Evolutionary conservation across 1,140 invertebrate species (phyloP), one percentile per base, ranked within the genome.

Genomic region (Aphaenogaster ashmeadi): DNA sequence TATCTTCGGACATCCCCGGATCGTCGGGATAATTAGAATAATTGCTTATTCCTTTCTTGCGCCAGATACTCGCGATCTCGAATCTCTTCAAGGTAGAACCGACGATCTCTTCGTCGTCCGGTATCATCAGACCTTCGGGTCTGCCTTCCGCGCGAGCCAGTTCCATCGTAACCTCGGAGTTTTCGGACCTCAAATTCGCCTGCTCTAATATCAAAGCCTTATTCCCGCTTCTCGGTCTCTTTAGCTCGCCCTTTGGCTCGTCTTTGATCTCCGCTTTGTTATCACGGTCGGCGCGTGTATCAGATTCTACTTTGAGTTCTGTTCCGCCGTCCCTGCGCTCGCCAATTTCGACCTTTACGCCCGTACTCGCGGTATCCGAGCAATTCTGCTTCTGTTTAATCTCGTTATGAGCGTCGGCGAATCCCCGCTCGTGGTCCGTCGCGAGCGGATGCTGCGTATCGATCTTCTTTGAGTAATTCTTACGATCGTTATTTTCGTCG

Each of bases 151-250:
- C 33, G 2, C 47, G 41, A 36, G 33, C 21, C 27, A 87, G 38
- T 41, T 88, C 67, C 50, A 52, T 58, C 21, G 85, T 84, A 4
- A 85, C 8, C 18, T 81, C 69, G 3, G 44, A 52, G 11, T 84
- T 92, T 13, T 84, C 64, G 7, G 11, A 67, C 6, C 9, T 88
- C 74, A 72, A 66, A 52, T 89, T 88, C 3, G 64, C 27, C 38
- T 54, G n/a, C 6, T 92, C 89, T 27, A 87, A 74, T 75, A 79
- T 89, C 52, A 88, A 69, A 64, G 80, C 66, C 33, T 91, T 85
- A 71, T 87, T 87, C 33, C 72, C 87, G 3, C 54, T 11, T 8
- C 7, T 62, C 62, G 77, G 33, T 18, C 79, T 88, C 52, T 72
- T 88, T 11, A 74, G 1, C 5, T 75, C 85, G 36, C 18, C 36